Base-by-base conservation (phyloP, 2,888 invertebrate species). In the Dicyrtomina minuta region DNA sequence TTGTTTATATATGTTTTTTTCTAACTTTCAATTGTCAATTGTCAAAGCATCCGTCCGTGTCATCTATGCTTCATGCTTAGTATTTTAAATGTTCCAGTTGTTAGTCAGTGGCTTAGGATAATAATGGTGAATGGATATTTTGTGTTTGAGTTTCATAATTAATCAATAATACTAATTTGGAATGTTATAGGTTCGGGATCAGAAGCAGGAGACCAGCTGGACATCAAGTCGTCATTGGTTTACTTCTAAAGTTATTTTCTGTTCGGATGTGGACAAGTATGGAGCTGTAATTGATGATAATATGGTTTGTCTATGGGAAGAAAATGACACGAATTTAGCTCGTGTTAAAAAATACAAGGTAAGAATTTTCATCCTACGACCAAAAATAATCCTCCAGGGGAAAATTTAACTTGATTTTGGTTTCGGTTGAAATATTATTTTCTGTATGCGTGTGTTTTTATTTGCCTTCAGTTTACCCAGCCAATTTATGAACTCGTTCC, bases 131-230 rank as follows among this genome's bases (percentile, higher is more conserved):
- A n/a, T n/a, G n/a, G n/a, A n/a, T 53, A 10, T 22, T 22, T 13
- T 53, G 3, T 41, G 10, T 1, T 64, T n/a, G 27, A 41, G 20
- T 20, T 46, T 65, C 49, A 41, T 43, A 44, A 67, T 46, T 13
- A 26, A 20, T 60, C 4, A 24, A 17, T 26, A 62, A 49, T 61
- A 4, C 24, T 46, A 15, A 41, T 46, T 44, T 44, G 4, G 24
- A 22, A 6, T 53, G 51, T n/a, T 17, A 17, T 24, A 77, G 77
- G 59, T 75, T 27, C 24, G 60, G 53, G 77, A 77, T 39, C 77
- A 77, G 39, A 77, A 75, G 51, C 77, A 77, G 56, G 75, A 75
- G 64, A 70, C 65, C 8, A 75, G 72, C 49, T 77, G 77, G 77
- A 74, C 75, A 12, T 72, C 71, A 13, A 75, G 72, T 62, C 61